phyloP scores from a whole-genome alignment of 1,140 invertebrate genomes.

The Drosophila yakuba region DNA sequence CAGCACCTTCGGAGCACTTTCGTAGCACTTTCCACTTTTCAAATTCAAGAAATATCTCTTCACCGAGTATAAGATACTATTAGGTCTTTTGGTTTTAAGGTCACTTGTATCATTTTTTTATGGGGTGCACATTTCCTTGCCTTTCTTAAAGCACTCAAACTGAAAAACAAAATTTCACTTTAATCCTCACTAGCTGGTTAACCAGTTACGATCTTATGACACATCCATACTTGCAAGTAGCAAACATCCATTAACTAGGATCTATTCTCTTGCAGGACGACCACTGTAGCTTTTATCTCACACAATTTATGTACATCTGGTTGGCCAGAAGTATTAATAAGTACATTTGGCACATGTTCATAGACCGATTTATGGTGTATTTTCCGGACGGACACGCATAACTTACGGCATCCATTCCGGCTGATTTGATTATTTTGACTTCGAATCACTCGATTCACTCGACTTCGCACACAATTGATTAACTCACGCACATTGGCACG shows the following conservation, averaged over 20 bases:
- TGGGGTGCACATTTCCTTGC: no score
- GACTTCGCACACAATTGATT: conserved; percentile 29
- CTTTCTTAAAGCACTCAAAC: no score
- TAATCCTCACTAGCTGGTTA: no score
- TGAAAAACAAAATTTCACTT: no score
- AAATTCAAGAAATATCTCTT: neutral
- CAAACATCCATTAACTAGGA: neutral
- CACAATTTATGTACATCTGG: conserved; percentile 7
- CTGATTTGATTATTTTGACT: conserved; percentile 14
- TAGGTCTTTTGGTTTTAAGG: no score
- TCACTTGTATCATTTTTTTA: no score
- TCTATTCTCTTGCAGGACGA: neutral
- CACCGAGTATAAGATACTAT: no score
- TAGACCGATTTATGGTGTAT: conserved; percentile 6
- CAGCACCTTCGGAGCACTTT: neutral
- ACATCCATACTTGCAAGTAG: neutral
- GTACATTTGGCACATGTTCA: conserved; percentile 43
- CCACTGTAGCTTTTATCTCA: conserved; percentile 7
- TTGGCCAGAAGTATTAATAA: conserved; percentile 54
- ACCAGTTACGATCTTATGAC: no score
- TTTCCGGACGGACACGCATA: conserved; percentile 38
- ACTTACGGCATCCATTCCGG: conserved; percentile 52
- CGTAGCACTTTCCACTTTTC: neutral
- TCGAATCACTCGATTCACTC: conserved; percentile 42
- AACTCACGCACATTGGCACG: conserved; percentile 32